Conservation (phyloP, 1,140 invertebrate species). For the Lerema accius region DNA sequence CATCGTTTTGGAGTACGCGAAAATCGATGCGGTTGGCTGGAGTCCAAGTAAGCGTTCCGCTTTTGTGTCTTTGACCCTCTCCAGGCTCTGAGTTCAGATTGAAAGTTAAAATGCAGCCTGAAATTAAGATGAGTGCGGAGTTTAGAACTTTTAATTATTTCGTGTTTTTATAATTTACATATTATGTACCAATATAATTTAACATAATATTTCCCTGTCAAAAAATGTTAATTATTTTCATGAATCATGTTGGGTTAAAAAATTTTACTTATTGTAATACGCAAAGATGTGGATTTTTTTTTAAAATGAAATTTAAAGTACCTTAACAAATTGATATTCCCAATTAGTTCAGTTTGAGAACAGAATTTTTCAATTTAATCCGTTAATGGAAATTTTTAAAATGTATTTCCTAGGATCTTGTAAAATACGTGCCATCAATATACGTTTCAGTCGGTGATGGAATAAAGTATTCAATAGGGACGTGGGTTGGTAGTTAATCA, state of each 20-base stretch:
- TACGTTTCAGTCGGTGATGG: background rate
- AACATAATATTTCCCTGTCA: too few species aligned
- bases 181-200: too few species aligned
- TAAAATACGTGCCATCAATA: background rate
- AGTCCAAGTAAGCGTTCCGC: conserved; percentile 47
- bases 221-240: too few species aligned
- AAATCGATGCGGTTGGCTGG: conserved; percentile 66
- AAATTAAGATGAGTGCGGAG: conserved; percentile 4
- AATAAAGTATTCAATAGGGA: conserved; percentile 16
- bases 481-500: conserved; percentile 9
- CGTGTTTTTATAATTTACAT: too few species aligned
- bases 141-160: too few species aligned
- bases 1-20: conserved; percentile 32
- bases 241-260: too few species aligned
- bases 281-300: too few species aligned
- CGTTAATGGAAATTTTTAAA: background rate
- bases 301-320: too few species aligned
- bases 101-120: conserved; percentile 19
- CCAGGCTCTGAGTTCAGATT: conserved; percentile 25
- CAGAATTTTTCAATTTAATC: background rate
- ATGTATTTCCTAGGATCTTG: background rate
- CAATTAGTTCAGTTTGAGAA: background rate
- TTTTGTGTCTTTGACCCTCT: conserved; percentile 33
- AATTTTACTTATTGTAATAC: too few species aligned
- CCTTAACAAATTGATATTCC: background rate